Evolutionary conservation across 2,888 invertebrate species (phyloP), one percentile per base, ranked within the genome.

Genomic region (Ophion slaviceki): DNA sequence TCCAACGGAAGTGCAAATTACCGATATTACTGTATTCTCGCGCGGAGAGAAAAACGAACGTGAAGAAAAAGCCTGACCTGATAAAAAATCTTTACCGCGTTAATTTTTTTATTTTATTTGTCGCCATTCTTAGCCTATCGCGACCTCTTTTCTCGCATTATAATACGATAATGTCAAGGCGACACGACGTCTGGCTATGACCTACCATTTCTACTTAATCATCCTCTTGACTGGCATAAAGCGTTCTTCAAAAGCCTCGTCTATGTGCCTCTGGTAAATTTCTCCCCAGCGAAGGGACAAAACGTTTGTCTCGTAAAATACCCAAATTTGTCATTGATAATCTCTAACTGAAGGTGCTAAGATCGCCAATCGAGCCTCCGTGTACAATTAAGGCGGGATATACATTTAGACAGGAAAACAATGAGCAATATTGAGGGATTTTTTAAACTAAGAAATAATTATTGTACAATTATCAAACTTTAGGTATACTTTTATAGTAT

Each of bases 161-260:
- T 24, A 57, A 72, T 64, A 71, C 61, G 61, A 72, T 74, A 78
- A 78, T 81, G 84, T 81, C 84, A 67, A 74, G 77, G 62, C 53
- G 64, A 77, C 28, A 2, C 70, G 47, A 40, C 40, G 62, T 74
- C 72, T 70, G 85, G 68, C 78, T 74, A 75, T 74, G 77, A 78
- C 77, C 77, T 78, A 64, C 57, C 75, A 36, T 85, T 36, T 74
- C 68, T 47, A 78, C 62, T 81, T 40, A 78, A 78, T 53, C 59
- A 40, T 20, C 67, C 24, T 20, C 47, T 70, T 59, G 45, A 64
- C 45, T 47, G 24, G 40, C 64, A 45, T 57, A 59, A 64, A 68
- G 67, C 10, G 40, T 24, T 80, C 28, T 36, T 64, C 53, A 10
- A 57, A 24, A 71, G 36, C 28, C 70, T 61, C 45, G 47, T 32